phyloP scores from a whole-genome alignment of 2,888 invertebrate genomes.

The Drosophila longiperda region DNA sequence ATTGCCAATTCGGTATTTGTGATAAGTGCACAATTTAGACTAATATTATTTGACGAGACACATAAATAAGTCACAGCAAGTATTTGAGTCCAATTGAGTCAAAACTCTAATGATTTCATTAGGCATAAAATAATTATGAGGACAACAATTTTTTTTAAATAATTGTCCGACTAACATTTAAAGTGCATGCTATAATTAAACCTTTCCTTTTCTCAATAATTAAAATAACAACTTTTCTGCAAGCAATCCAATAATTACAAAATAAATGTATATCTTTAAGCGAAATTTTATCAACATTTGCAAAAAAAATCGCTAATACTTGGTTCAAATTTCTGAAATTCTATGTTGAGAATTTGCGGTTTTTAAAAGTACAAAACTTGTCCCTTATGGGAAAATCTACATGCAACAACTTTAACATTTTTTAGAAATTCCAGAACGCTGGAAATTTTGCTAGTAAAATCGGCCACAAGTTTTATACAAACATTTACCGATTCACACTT shows the following conservation, averaged over 20 bases:
- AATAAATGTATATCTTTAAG: not conserved
- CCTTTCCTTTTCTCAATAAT: not conserved
- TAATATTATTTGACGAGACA: constrained; percentile 27
- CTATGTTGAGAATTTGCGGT: not conserved
- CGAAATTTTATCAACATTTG: not conserved
- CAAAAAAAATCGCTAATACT: not conserved
- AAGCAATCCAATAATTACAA: not conserved
- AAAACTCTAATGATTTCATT: not conserved
- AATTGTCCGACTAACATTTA: not conserved
- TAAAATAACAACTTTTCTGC: not conserved
- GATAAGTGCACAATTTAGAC: constrained; percentile 21
- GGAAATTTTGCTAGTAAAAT: too few species aligned
- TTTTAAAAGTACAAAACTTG: not conserved
- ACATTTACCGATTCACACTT: too few species aligned
- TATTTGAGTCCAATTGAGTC: constrained; percentile 16
- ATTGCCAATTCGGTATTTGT: constrained; percentile 32
- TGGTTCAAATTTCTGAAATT: not conserved
- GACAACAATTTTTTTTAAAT: not conserved
- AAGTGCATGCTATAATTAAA: not conserved
- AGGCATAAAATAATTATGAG: not conserved
- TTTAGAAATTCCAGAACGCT: too few species aligned
- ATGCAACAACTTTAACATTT: not conserved
- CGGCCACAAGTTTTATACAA: too few species aligned
- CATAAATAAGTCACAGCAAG: constrained; percentile 30
- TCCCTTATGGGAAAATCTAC: not conserved